phyloP scores from a whole-genome alignment of 2,113 vertebrate species.

The Leptosomus discolor region DNA sequence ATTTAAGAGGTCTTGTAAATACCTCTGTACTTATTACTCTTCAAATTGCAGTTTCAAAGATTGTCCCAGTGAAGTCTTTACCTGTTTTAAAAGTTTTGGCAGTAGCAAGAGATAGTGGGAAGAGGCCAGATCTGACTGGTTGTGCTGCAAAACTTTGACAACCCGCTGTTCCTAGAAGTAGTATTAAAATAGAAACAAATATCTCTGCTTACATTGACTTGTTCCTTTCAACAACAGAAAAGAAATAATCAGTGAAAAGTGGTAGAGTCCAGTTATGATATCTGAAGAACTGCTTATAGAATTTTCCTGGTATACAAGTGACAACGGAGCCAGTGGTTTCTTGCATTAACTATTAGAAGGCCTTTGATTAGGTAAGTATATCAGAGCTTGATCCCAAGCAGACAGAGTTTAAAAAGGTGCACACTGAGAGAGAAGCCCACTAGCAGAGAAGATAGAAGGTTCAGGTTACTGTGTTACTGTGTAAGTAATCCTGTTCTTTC shows the following conservation, averaged over 20 bases:
- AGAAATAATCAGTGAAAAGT: not conserved
- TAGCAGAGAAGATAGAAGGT: not conserved
- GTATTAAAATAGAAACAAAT: not conserved
- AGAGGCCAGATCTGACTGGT: not conserved
- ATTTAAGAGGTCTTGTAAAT: not conserved
- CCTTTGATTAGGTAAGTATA: not conserved
- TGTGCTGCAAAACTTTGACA: not conserved
- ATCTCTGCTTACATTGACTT: not conserved
- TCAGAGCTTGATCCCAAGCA: not conserved
- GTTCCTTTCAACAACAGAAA: not conserved
- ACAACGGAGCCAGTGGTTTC: not conserved
- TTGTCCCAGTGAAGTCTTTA: not conserved
- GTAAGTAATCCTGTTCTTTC: not conserved
- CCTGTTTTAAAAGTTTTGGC: not conserved
- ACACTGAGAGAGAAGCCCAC: not conserved
- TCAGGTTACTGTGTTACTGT: not conserved
- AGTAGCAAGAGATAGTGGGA: not conserved
- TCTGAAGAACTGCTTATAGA: not conserved
- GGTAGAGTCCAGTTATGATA: accelerated
- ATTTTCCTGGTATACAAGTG: not conserved
- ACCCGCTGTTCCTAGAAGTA: not conserved
- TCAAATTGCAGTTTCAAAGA: not conserved
- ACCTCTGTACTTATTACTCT: not conserved
- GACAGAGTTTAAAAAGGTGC: not conserved
- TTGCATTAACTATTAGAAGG: not conserved